Conservation (phyloP, 2,797 vertebrate genomes). For the Enteromius trimaculatus region DNA sequence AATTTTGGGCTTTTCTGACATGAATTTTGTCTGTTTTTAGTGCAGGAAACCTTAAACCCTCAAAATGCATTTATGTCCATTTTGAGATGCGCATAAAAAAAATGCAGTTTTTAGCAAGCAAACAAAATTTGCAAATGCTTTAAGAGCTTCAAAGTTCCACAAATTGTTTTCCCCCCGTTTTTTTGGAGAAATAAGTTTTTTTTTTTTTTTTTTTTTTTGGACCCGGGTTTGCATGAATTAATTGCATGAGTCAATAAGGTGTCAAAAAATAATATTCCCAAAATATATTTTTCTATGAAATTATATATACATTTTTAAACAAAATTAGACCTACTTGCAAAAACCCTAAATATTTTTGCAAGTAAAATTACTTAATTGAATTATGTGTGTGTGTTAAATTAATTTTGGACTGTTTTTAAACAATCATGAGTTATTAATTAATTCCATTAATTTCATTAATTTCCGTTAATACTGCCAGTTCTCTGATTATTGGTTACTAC, state of each 20-base stretch:
- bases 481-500: neutral
- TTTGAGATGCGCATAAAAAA: neutral
- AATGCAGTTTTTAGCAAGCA: neutral
- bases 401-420: neutral
- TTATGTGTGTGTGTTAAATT: too few species aligned
- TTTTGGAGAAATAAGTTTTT: too few species aligned
- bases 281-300: neutral
- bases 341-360: neutral
- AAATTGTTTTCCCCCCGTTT: too few species aligned
- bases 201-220: too few species aligned
- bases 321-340: too few species aligned
- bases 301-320: too few species aligned
- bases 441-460: neutral
- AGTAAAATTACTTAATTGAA: neutral
- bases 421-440: neutral
- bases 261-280: neutral
- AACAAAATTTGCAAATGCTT: neutral
- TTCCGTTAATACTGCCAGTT: neutral
- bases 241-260: too few species aligned
- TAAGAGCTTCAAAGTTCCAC: neutral
- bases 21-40: neutral
- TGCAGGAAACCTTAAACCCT: neutral
- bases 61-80: neutral
- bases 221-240: too few species aligned
- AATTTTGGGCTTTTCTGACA: neutral